phyloP scores from a whole-genome alignment of 2,888 invertebrate genomes.

The Lasioglossum leucozonium region DNA sequence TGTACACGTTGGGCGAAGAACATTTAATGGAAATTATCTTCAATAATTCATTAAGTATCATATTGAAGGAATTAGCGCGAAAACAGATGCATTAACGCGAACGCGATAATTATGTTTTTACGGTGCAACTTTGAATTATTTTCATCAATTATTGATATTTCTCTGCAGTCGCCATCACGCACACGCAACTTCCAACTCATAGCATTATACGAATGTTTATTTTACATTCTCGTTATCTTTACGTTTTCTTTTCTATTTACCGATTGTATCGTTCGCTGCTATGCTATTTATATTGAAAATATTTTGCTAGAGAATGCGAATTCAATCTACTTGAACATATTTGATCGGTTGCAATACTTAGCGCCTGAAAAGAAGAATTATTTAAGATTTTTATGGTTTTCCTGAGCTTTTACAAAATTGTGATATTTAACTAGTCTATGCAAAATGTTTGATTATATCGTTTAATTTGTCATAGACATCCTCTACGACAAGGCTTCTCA shows the following conservation, averaged over 20 bases:
- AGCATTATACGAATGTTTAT: neutral
- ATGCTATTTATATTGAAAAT: neutral
- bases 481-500: neutral
- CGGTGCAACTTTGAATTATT: constrained; percentile 30
- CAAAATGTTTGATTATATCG: neutral
- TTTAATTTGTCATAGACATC: neutral
- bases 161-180: neutral
- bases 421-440: neutral
- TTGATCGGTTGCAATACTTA: neutral
- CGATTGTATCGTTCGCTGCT: neutral
- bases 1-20: neutral
- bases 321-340: neutral
- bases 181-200: neutral
- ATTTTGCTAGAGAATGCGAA: neutral
- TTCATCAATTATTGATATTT: constrained; percentile 5
- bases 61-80: constrained; percentile 17
- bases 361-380: neutral
- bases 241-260: neutral
- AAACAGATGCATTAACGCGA: constrained; percentile 30
- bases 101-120: constrained; percentile 40
- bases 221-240: neutral
- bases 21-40: constrained; percentile 46
- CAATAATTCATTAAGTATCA: constrained; percentile 38
- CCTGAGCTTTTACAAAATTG: neutral
- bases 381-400: neutral